phyloP scores from a whole-genome alignment of 1,140 invertebrate species.

The Dufourea novaeangliae region DNA sequence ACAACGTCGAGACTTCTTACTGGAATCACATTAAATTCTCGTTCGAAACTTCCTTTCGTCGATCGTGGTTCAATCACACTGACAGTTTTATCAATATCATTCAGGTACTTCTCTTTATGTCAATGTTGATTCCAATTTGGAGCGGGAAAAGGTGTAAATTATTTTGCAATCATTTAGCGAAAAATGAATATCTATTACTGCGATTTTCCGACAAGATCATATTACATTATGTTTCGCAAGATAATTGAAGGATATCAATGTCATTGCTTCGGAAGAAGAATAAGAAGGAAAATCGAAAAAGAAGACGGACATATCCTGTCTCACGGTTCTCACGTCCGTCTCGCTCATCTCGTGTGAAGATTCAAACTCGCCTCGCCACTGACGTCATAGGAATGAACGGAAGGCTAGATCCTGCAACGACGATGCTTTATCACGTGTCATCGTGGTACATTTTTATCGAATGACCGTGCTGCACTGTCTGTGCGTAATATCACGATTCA shows the following conservation, averaged over 20 bases:
- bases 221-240: background rate
- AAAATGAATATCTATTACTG: conserved; percentile 24
- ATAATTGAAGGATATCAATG: background rate
- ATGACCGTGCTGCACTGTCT: too few species aligned
- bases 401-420: background rate
- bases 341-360: conserved; percentile 41
- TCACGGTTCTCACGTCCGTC: conserved; percentile 45
- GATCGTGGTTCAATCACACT: too few species aligned
- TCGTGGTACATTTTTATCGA: too few species aligned
- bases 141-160: too few species aligned
- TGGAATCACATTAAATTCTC: too few species aligned
- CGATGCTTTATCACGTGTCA: background rate
- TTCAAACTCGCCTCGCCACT: conserved; percentile 33
- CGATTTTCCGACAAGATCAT: background rate
- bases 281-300: conserved; percentile 17
- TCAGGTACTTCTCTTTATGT: too few species aligned
- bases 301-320: conserved; percentile 21
- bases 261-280: background rate
- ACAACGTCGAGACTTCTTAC: conserved; percentile 24
- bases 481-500: background rate
- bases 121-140: too few species aligned
- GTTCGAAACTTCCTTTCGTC: too few species aligned
- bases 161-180: too few species aligned
- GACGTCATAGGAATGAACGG: conserved; percentile 42
- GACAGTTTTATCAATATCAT: too few species aligned